Evolutionary conservation across 2,888 invertebrate species (phyloP).

Genomic region (Apamea monoglypha): DNA sequence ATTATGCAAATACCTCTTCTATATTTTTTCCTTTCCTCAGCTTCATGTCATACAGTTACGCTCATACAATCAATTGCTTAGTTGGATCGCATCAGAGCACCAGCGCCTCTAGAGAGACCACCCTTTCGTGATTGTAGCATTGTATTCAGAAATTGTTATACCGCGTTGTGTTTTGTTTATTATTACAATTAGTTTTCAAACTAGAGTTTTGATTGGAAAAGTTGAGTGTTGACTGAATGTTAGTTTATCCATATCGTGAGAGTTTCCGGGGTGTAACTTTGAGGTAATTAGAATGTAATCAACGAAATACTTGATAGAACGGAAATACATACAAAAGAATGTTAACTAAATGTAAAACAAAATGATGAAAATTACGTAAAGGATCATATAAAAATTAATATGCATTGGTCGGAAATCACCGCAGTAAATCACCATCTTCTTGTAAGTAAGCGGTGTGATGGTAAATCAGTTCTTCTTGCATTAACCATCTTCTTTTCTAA

Average conservation of each 20-base stretch:
- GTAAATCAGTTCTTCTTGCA: background rate
- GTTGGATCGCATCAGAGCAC: slow-evolving; percentile 9
- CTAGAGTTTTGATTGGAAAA: slow-evolving; percentile 27
- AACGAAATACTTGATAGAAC: background rate
- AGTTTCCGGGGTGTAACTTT: background rate
- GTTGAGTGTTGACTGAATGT: background rate
- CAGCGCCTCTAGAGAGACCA: slow-evolving; percentile 7
- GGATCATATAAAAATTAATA: background rate
- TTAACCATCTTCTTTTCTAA: background rate
- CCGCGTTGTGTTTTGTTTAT: background rate
- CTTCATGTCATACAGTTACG: background rate
- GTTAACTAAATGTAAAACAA: background rate
- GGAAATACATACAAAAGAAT: background rate
- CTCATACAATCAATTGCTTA: slow-evolving; percentile 31
- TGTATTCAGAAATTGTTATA: slow-evolving; percentile 33
- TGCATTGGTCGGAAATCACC: background rate
- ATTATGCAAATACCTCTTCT: background rate
- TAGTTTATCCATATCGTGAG: slow-evolving; percentile 6
- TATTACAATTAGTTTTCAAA: slow-evolving; percentile 7
- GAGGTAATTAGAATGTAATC: too few species aligned
- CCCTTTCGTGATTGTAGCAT: slow-evolving; percentile 35
- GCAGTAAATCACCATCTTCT: background rate
- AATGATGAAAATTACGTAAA: background rate
- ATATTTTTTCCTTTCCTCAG: background rate
- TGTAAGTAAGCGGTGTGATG: background rate